Conservation (phyloP, 2,797 vertebrate species). For the Sebastes goodei region DNA sequence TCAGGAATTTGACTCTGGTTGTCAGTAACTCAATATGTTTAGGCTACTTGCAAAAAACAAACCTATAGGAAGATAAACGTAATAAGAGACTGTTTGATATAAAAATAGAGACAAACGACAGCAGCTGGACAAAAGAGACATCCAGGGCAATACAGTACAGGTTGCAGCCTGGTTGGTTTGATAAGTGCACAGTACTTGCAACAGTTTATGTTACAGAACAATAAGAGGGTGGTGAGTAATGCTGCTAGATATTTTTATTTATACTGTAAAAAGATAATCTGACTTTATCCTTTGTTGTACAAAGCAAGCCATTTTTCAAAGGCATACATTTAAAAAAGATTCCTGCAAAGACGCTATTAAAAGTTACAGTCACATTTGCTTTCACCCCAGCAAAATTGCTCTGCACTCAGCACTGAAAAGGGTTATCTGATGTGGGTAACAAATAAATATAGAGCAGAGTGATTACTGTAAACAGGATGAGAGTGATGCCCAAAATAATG, state of each 20-base stretch:
- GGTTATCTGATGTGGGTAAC: not conserved
- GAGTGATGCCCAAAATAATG: not conserved
- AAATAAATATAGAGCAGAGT: not conserved
- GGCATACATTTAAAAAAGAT: not conserved
- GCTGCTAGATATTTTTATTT: not conserved
- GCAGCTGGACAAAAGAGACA: constrained; percentile 23
- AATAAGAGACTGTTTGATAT: not conserved
- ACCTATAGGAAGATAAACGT: not conserved
- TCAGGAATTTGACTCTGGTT: not conserved
- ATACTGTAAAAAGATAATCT: not conserved
- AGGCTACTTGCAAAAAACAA: not conserved
- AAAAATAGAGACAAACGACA: constrained; percentile 14
- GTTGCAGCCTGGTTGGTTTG: not conserved
- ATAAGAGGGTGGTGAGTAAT: not conserved
- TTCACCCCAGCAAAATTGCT: not conserved
- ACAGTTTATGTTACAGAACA: not conserved
- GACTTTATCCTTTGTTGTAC: not conserved
- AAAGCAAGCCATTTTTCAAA: not conserved
- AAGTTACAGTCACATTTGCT: not conserved
- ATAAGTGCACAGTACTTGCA: not conserved
- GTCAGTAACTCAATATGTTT: not conserved
- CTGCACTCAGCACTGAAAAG: not conserved
- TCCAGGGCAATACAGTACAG: not conserved
- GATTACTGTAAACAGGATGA: not conserved
- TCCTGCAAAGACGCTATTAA: not conserved